phyloP scores from a whole-genome alignment of 2,113 vertebrate genomes.

The Bujurquina vittata region DNA sequence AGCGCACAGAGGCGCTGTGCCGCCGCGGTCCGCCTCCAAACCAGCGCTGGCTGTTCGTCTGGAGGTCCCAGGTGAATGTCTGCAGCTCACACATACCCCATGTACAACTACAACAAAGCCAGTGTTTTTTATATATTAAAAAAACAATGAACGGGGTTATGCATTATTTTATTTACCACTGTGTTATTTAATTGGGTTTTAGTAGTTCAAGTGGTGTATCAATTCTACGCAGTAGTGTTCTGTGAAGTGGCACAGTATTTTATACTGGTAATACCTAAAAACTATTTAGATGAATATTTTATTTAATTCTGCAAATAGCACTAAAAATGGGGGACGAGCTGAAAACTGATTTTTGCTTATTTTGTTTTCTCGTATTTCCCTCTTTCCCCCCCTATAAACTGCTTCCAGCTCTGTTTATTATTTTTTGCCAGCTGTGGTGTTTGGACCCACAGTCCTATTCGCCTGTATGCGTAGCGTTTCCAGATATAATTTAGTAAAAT shows the following conservation, averaged over 20 bases:
- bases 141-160: not conserved
- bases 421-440: constrained; percentile 18
- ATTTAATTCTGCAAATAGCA: not conserved
- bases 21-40: constrained; percentile 17
- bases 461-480: constrained; percentile 48
- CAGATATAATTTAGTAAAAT: constrained; percentile 69
- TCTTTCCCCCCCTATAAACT: not conserved
- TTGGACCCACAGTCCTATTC: constrained; percentile 30
- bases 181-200: not conserved
- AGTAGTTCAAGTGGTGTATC: not conserved
- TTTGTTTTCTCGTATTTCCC: not conserved
- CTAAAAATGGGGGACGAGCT: not conserved
- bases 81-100: not conserved
- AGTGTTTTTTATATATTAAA: not conserved
- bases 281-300: not conserved
- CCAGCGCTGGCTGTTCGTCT: constrained; percentile 15
- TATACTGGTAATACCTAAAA: not conserved
- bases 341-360: not conserved
- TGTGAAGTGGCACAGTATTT: not conserved
- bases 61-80: not conserved
- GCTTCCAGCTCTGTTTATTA: not conserved
- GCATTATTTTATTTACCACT: not conserved
- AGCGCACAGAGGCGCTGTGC: constrained; percentile 39
- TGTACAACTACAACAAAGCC: not conserved
- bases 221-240: not conserved